Base-by-base conservation (phyloP, 2,888 invertebrate genomes). In the Drosophila acutilabella region DNA sequence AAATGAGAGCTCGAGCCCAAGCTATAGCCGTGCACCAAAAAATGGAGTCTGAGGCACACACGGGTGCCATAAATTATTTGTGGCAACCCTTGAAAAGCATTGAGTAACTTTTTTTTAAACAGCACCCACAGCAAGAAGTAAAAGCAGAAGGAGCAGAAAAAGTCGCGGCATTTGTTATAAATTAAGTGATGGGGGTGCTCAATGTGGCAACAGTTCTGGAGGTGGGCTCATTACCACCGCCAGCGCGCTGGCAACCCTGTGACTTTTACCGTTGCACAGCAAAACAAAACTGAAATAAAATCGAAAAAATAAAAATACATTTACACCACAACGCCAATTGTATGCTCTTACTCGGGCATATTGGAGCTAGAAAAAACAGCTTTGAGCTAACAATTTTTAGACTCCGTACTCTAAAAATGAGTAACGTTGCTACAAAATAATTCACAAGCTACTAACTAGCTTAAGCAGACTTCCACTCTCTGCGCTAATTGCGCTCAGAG, bases 161-260 rank as follows among this genome's bases (percentile, higher is more conserved):
- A 72, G 67, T 54, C 59, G 71, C 64, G 64, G 77, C 83, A 85
- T 86, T 86, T 86, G 81, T 83, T 88, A 79, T 83, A 88, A 85
- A 85, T 88, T 85, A 86, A 83, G 81, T 83, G 86, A 88, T 86
- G 85, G 85, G 88, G 89, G 81, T 85, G 75, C 75, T 64, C 83
- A 65, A 61, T 77, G 54, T 65, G 74, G 64, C 48, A 59, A 62
- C 45, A 52, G 36, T 23, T 47, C 11, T 64, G 62, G 67, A 66
- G 71, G 57, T 76, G 73, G 67, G 78, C 67, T 71, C 73, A 71
- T 83, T 87, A 81, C 71, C 69, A 56, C 71, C 69, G 52, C 41
- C 36, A 50, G 51, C 64, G 53, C 40, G 45, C 47, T 71, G 75
- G 69, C 71, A 79, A 67, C 77, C 70, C 67, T 71, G 75, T 48